Evolutionary conservation across 2,888 invertebrate species (phyloP), one percentile per base, ranked within the genome.

Genomic region (Lochmaea capreae): DNA sequence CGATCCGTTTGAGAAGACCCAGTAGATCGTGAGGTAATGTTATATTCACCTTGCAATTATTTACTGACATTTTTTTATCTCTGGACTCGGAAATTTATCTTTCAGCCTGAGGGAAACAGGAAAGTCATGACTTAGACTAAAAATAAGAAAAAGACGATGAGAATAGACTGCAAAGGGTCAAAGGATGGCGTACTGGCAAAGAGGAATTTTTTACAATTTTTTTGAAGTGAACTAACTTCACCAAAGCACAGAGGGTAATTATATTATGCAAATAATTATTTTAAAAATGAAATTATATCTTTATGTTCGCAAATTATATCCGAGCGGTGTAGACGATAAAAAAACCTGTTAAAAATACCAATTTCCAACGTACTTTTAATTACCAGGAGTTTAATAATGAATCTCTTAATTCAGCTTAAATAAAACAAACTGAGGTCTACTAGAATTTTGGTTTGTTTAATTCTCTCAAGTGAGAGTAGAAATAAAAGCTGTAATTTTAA

Each of bases 41-140:
- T 68, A 54, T 61, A 63, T 68, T 68, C 57, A 68, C 68, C 70
- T 69, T 62, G 73, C 73, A 74, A 76, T 76, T 74, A 73, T 76
- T 74, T 71, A 74, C 72, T 59, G 72, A 69, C 69, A 58, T 74
- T 75, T 74, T 76, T 74, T 68, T 70, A 61, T 70, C 66, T 62
- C 65, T 65, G 61, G 26, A 52, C 63, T 11, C 46, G 33, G 62
- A 75, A 72, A 75, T 75, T 75, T 75, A 75, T 75, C 72, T 65
- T 61, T 66, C 10, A 65, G 54, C 73, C 73, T 61, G 43, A 65
- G 70, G 73, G 46, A 70, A 58, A 71, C 71, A 58, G 71, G 57
- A 71, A 71, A 71, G 71, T 71, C 71, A 71, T 71, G 71, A 71
- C 62, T 69, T 16, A 16, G 26, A 39, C 58, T 58, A 26, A 43